Percentiles rank a stretch among this genome's conserved stretches.
Evolutionary conservation across 1,140 invertebrate genomes (phyloP).

Genomic region (Saxidomus purpurata): DNA sequence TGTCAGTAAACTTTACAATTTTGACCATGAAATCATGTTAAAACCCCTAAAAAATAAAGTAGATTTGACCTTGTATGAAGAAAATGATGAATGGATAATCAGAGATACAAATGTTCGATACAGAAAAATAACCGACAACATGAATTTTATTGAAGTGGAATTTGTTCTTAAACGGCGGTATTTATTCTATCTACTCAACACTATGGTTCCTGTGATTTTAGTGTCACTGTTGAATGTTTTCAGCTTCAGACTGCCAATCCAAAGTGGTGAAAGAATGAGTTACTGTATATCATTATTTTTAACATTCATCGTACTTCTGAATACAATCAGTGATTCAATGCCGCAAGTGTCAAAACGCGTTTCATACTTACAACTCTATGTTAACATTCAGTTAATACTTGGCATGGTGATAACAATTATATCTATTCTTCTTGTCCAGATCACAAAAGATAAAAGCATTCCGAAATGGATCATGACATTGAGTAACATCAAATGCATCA

Average conservation of each 20-base stretch:
- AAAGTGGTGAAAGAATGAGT: slow-evolving; percentile 30
- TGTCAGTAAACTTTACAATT: neutral
- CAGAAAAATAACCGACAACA: too few species aligned
- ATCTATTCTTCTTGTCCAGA: neutral
- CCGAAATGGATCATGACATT: neutral
- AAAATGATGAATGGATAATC: slow-evolving; percentile 35
- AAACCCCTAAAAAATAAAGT: neutral
- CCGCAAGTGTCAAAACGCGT: slow-evolving; percentile 21
- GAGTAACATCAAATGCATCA: neutral
- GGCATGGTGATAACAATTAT: neutral
- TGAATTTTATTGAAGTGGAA: neutral
- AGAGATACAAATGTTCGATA: neutral
- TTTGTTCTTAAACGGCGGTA: neutral
- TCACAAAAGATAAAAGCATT: neutral
- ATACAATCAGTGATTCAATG: neutral
- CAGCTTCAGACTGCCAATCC: slow-evolving; percentile 23
- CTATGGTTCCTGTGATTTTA: neutral
- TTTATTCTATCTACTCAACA: slow-evolving; percentile 25
- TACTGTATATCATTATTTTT: slow-evolving; percentile 32
- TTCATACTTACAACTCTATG: slow-evolving; percentile 33
- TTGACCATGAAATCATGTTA: neutral
- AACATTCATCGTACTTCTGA: slow-evolving; percentile 37
- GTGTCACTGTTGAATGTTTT: slow-evolving; percentile 44
- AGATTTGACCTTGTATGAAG: neutral
- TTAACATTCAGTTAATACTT: neutral